Evolutionary conservation across 2,888 invertebrate genomes (phyloP).

Genomic region (Phortica magna): DNA sequence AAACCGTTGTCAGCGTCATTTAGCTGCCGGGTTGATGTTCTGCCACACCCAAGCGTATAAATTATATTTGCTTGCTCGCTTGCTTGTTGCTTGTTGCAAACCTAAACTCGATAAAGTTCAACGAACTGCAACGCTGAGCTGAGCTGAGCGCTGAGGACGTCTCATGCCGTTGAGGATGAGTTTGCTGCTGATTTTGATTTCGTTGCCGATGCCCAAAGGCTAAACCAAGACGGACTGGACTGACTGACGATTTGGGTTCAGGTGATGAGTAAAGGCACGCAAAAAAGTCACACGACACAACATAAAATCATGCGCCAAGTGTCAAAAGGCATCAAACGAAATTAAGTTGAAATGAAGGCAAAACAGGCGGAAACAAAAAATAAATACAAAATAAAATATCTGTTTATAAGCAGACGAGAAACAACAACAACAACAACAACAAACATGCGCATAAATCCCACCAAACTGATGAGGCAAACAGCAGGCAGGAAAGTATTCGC

Average conservation of each 20-base stretch:
- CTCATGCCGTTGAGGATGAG: neutral
- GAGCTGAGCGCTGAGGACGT: neutral
- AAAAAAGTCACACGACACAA: neutral
- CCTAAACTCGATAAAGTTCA: constrained; percentile 27
- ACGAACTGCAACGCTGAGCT: constrained; percentile 23
- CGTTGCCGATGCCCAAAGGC: neutral
- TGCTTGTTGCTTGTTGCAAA: constrained; percentile 13
- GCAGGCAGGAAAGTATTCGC: neutral
- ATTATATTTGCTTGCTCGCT: constrained; percentile 1
- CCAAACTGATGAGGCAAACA: neutral
- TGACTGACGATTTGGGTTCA: constrained; percentile 5
- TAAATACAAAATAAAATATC: constrained; percentile 44
- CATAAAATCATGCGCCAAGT: constrained; percentile 62
- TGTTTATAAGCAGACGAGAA: constrained; percentile 39
- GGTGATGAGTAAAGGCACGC: constrained; percentile 38
- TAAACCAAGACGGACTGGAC: neutral
- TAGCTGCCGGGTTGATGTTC: neutral
- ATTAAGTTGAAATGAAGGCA: constrained; percentile 51
- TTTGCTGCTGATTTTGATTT: neutral
- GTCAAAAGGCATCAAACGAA: constrained; percentile 67
- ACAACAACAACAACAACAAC: constrained; percentile 29
- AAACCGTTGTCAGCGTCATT: neutral
- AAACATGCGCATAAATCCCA: constrained; percentile 30
- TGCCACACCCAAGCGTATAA: constrained; percentile 26
- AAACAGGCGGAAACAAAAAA: constrained; percentile 36